These are phyloP conservation scores for Erethizon dorsatum DNA, from an alignment of 2,797 vertebrate species.

Conservation along the genomic window DNA sequence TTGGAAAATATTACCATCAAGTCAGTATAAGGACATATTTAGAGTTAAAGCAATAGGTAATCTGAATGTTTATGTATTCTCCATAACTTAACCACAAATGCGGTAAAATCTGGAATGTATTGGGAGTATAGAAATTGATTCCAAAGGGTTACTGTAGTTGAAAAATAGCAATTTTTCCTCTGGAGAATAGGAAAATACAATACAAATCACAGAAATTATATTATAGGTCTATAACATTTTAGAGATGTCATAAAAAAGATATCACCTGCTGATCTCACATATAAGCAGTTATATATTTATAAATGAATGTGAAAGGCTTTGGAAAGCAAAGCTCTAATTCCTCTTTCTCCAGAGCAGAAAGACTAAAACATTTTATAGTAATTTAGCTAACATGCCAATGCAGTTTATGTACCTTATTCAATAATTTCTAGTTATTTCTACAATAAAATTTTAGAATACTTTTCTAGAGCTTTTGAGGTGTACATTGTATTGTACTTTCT, in stretches of 20 bases:
- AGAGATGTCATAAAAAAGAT: background rate
- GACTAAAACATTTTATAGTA: background rate
- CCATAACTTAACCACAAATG: background rate
- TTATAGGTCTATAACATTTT: background rate
- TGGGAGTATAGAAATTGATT: background rate
- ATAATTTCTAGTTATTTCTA: background rate
- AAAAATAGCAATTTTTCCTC: background rate
- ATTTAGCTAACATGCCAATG: background rate
- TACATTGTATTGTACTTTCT: background rate
- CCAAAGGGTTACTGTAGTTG: background rate
- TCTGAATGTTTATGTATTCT: background rate
- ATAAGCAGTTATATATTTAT: background rate
- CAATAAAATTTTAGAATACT: background rate
- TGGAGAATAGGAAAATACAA: background rate
- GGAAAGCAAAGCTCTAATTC: background rate
- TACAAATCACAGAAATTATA: conserved; percentile 30
- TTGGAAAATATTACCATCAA: conserved; percentile 28
- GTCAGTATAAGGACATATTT: background rate
- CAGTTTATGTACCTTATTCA: background rate
- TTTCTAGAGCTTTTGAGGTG: background rate
- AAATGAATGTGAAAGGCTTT: background rate
- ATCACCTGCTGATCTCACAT: background rate
- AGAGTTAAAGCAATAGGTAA: background rate
- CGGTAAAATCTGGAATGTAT: background rate
- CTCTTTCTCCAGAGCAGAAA: background rate